Base-by-base conservation (phyloP, 2,888 invertebrate genomes). In the Amblyjoppa fuscipennis region DNA sequence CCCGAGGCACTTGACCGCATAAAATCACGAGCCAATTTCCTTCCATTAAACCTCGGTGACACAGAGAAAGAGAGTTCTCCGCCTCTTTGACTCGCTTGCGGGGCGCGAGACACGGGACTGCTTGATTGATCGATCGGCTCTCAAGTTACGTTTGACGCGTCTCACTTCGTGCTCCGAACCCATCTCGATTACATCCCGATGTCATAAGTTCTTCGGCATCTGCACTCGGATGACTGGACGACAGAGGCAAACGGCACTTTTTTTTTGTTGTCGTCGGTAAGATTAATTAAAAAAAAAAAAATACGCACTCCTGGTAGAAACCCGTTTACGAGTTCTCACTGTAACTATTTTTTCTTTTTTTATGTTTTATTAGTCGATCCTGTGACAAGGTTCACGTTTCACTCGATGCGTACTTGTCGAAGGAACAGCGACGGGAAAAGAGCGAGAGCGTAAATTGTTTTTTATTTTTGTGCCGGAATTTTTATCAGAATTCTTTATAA, bases 11-110 rank as follows among this genome's bases (percentile, higher is more conserved):
- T 84, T 81, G 66, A 64, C 69, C 81, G 64, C 77, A 74, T 81
- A 78, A 78, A 85, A 85, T 81, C 81, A 81, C 81, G 84, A 80
- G 81, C 73, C 78, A 78, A 81, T 85, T 85, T 69, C 66, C 84
- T 81, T 81, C 71, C 77, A 78, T 74, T 78, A 64, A 85, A 75
- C 66, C 70, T 69, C 69, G 70, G 68, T 9, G 61, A 64, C 13
- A n/a, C 45, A 64, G 34, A 16, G 34, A 13, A 6, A 31, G 31
- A 16, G 16, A 64, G 45, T 53, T 64, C 53, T 53, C 49, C 68
- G 59, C 51, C 76, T 49, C 77, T 68, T 13, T 28, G 69, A 74
- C 68, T 84, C 81, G 81, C 59, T 68, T 61, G 59, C 81, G 81
- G 76, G 28, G 75, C 80, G 56, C 66, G 20, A 66, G 66, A 68